Evolutionary conservation across 2,797 vertebrate species (phyloP).

Genomic region (Hippoglossus hippoglossus): DNA sequence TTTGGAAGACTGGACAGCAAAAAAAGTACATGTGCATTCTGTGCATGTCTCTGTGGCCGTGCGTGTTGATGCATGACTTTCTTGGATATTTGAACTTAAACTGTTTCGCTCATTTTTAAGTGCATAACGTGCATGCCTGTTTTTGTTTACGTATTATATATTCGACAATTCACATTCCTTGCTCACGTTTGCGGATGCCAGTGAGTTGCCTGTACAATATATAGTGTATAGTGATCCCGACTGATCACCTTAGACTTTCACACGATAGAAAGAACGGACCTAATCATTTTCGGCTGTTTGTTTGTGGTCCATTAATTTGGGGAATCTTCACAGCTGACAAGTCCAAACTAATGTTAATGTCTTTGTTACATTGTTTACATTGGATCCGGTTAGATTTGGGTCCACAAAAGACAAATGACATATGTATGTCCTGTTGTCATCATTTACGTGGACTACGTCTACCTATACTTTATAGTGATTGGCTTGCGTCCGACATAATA

Average conservation of each 20-base stretch:
- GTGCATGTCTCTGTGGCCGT: slow-evolving; percentile 8
- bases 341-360: too few relatives aligned
- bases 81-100: background rate
- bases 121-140: background rate
- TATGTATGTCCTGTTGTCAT: too few relatives aligned
- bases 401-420: too few relatives aligned
- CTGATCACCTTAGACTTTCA: background rate
- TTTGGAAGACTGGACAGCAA: slow-evolving; percentile 51
- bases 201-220: background rate
- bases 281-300: background rate
- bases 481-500: too few relatives aligned
- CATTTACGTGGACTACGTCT: too few relatives aligned
- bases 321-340: too few relatives aligned
- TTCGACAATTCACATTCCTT: background rate
- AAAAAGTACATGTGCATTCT: slow-evolving; percentile 22
- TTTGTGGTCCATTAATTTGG: slow-evolving; percentile 49
- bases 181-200: background rate
- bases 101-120: background rate
- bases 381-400: too few relatives aligned
- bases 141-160: background rate
- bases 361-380: too few relatives aligned
- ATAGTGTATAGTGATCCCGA: background rate
- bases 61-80: background rate
- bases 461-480: too few relatives aligned
- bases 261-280: background rate